Base-by-base conservation (phyloP, 2,113 vertebrate genomes). In the Myocastor coypus region DNA sequence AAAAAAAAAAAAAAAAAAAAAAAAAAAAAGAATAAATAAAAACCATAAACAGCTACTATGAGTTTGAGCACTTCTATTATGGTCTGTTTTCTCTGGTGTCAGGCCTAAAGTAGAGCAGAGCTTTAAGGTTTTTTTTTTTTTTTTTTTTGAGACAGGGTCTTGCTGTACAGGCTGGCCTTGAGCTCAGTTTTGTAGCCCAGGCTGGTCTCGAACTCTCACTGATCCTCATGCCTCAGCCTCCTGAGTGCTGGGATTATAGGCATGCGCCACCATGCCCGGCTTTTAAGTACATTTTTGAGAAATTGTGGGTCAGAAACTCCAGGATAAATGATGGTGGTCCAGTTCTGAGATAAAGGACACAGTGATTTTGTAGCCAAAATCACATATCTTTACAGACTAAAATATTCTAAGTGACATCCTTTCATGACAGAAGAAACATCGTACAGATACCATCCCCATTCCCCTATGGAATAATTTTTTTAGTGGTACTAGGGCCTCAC, bases 281-380 rank as follows among this genome's bases (percentile, higher is more conserved):
- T n/a, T n/a, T n/a, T n/a, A 89, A 81, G 34, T 52, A 28, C 61
- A 57, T 82, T 96, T 30, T 90, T 89, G 52, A 73, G n/a, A 86
- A 89, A 55, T 88, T n/a, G 37, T 63, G 71, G 24, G 32, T 89
- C 19, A 83, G 37, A 46, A 87, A 91, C 7, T 34, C 4, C 68
- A 34, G 61, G 83, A 37, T 66, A 37, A 73, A 34, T 50, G 34
- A 88, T 52, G 17, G 32, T 86, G 24, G 87, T 81, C 32, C 14
- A 37, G 40, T 32, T 57, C 37, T 42, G 14, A 90, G 2, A n/a
- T 75, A 26, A 75, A 34, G n/a, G 52, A 5, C 50, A 83, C 6
- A 12, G 1, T 89, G 55, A 57, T 57, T 57, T 57, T 57, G 46
- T 88, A 85, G 57, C 37, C 90, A 85, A 68, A 84, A 57, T 50